Conservation (phyloP, 2,888 invertebrate species). For the Habroteleia sp. region DNA sequence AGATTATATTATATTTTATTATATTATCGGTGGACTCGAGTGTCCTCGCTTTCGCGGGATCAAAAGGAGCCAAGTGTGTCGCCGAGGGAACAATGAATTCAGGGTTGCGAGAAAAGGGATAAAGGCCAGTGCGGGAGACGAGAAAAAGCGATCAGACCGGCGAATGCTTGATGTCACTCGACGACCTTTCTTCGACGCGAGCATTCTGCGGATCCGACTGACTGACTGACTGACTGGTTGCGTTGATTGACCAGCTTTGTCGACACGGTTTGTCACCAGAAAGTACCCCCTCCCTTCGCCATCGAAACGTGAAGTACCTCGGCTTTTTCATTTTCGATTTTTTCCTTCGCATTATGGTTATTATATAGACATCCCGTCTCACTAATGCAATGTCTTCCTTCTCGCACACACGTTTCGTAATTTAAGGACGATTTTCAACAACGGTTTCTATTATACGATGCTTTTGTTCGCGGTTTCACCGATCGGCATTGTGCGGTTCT, state of each 20-base stretch:
- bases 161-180: constrained; percentile 43
- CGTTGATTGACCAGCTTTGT: constrained; percentile 62
- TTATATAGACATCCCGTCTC: constrained; percentile 19
- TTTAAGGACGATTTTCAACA: constrained; percentile 25
- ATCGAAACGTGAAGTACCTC: constrained; percentile 14
- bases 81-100: constrained; percentile 27
- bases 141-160: constrained; percentile 17
- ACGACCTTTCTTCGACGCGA: constrained; percentile 33
- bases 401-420: constrained; percentile 18
- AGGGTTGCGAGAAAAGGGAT: constrained; percentile 24
- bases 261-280: constrained; percentile 58
- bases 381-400: constrained; percentile 25
- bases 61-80: constrained; percentile 40
- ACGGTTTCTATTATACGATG: constrained; percentile 24
- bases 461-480: constrained; percentile 28
- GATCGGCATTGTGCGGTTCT: constrained; percentile 23
- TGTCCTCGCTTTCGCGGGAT: constrained; percentile 30
- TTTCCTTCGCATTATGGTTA: constrained; percentile 1
- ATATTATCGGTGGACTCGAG: constrained; percentile 5
- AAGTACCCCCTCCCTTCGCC: neutral
- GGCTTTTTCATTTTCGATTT: constrained; percentile 14
- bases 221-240: constrained; percentile 30
- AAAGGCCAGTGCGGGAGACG: constrained; percentile 4
- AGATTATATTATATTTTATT: constrained; percentile 7
- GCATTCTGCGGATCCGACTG: constrained; percentile 15